These are phyloP conservation scores for Chelonus insularis DNA, from an alignment of 1,140 invertebrate genomes.

Conservation along the genomic window DNA sequence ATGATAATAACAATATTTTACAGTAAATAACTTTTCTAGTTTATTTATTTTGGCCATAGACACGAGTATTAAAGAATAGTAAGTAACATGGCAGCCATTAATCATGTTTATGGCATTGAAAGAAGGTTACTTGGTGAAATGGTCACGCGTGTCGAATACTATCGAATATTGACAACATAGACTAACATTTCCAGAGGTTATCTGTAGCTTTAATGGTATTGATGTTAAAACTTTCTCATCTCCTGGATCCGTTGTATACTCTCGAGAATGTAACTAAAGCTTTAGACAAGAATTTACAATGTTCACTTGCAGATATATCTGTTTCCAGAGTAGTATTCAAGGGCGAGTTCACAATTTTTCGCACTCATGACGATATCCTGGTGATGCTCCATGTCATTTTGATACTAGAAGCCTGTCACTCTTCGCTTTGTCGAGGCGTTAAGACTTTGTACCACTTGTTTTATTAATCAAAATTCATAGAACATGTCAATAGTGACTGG, in stretches of 20 bases:
- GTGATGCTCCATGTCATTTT: slow-evolving; percentile 13
- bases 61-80: slow-evolving; percentile 23
- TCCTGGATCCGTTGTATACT: too few relatives aligned
- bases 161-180: too few relatives aligned
- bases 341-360: too few relatives aligned
- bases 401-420: slow-evolving; percentile 30
- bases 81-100: slow-evolving; percentile 27
- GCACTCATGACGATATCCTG: neutral
- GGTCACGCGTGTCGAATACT: slow-evolving; percentile 2
- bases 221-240: too few relatives aligned
- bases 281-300: neutral
- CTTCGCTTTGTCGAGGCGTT: slow-evolving; percentile 27
- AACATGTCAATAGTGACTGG: slow-evolving; percentile 21
- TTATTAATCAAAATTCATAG: slow-evolving; percentile 36
- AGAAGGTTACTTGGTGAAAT: slow-evolving; percentile 15
- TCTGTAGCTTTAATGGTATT: neutral
- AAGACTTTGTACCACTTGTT: slow-evolving; percentile 22
- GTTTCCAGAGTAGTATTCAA: too few relatives aligned
- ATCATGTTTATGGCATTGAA: slow-evolving; percentile 26
- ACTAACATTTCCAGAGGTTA: too few relatives aligned
- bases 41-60: slow-evolving; percentile 22
- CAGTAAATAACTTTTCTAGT: too few relatives aligned
- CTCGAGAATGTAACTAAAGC: too few relatives aligned
- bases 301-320: too few relatives aligned
- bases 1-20: too few relatives aligned